Base-by-base conservation (phyloP, 1,140 invertebrate genomes). In the Tetraneura akinire region DNA sequence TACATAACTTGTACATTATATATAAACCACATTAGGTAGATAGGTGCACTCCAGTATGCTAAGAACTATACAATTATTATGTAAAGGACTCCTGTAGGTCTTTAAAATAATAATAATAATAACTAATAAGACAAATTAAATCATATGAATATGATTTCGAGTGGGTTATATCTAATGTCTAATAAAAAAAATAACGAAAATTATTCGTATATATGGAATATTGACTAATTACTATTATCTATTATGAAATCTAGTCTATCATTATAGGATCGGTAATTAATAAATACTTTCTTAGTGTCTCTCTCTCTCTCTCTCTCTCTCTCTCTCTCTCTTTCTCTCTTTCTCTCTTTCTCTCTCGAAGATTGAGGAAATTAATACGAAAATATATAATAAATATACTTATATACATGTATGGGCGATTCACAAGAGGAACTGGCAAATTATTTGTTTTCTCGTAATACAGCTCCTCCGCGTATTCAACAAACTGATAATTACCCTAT, bases 171-270 rank as follows among this genome's bases (percentile, higher is more conserved):
- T 55, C 29, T 71, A 53, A 73, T 73, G 8, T 5, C 1, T 29
- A 37, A 37, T 37, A 37, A 51, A 55, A 53, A 60, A 0, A n/a
- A n/a, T n/a, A 76, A 45, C 21, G 21, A 42, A 76, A 76, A 76
- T 76, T 76, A 76, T n/a, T n/a, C n/a, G n/a, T n/a, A n/a, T 57
- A 57, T 42, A 8, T 37, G 47, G 53, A 45, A 18, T 51, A 37
- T 53, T 37, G 51, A 55, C 29, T 55, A 74, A 55, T 74, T 74
- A 74, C n/a, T n/a, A n/a, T n/a, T n/a, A n/a, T n/a, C n/a, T n/a
- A n/a, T n/a, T 37, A 37, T 37, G 29, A 74, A 4, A 37, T 74
- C 49, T 32, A 55, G 49, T 57, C 51, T 76, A 60, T 60, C 13
- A 60, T 76, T 76, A n/a, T n/a, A 57, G 73, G 13, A 53, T 53